These are phyloP conservation scores for Punctoribates punctum DNA, from an alignment of 2,888 invertebrate genomes.

Conservation along the genomic window DNA sequence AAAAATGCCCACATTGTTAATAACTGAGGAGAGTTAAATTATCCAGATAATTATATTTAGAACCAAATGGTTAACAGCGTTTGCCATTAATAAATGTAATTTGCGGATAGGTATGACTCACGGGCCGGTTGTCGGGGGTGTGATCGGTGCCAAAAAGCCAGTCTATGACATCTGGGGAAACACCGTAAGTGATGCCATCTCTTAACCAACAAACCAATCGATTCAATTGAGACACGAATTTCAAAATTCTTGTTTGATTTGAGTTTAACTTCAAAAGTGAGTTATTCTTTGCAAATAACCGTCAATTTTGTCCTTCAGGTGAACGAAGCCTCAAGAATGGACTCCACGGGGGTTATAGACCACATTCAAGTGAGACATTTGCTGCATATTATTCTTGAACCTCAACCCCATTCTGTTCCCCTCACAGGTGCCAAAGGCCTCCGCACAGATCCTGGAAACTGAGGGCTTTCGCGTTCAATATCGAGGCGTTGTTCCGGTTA, in stretches of 20 bases:
- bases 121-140: slow-evolving; percentile 88
- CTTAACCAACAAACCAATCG: background rate
- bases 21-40: no score
- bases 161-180: slow-evolving; percentile 98
- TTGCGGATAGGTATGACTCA: slow-evolving; percentile 70
- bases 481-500: slow-evolving; percentile 83
- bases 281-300: no score
- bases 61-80: no score
- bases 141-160: slow-evolving; percentile 90
- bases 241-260: background rate
- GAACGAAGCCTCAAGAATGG: slow-evolving; percentile 95
- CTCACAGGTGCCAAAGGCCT: slow-evolving; percentile 46
- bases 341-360: slow-evolving; percentile 82
- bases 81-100: slow-evolving; percentile 7
- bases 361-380: slow-evolving; percentile 66
- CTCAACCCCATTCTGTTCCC: background rate
- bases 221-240: background rate
- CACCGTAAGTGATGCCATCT: slow-evolving; percentile 60
- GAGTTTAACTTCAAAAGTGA: background rate
- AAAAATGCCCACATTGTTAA: no score
- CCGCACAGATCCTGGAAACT: slow-evolving; percentile 65
- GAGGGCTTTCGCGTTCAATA: slow-evolving; percentile 69
- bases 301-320: slow-evolving; percentile 52
- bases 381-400: no score
- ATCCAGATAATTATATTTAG: no score